A percentile compares a stretch with the other conserved stretches of the same genome.
phyloP scores from a whole-genome alignment of 1,140 invertebrate species.

The Sycobia sp. region DNA sequence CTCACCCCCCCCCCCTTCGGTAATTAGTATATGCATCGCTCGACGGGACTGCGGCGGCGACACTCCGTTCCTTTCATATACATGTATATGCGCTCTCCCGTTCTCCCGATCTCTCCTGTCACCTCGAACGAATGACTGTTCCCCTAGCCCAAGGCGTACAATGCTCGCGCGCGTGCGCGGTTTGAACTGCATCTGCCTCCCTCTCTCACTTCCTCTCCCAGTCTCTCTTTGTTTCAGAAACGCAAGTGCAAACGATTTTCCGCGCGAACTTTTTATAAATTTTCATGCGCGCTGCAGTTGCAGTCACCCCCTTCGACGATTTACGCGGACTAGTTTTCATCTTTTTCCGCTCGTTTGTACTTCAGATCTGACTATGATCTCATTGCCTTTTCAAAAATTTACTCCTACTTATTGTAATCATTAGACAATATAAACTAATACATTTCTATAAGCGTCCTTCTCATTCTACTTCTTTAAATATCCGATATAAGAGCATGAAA shows the following conservation, averaged over 20 bases:
- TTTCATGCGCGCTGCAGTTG: neutral
- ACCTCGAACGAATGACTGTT: slow-evolving; percentile 20
- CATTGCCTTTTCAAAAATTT: too few relatives aligned
- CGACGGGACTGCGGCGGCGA: too few relatives aligned
- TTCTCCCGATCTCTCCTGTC: slow-evolving; percentile 5
- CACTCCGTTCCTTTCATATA: slow-evolving; percentile 6
- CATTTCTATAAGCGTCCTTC: too few relatives aligned
- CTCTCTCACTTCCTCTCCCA: neutral
- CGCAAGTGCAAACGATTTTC: neutral
- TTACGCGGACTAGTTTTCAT: too few relatives aligned
- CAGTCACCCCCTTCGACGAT: neutral
- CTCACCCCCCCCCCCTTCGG: too few relatives aligned
- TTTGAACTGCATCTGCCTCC: neutral
- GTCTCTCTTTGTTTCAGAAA: neutral
- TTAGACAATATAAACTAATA: too few relatives aligned
- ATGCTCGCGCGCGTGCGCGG: neutral
- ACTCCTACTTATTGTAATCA: too few relatives aligned
- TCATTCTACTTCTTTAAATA: too few relatives aligned
- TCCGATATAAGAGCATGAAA: too few relatives aligned
- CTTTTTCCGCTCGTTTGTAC: too few relatives aligned
- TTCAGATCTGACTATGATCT: too few relatives aligned
- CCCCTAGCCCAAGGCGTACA: neutral
- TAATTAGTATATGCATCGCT: slow-evolving; percentile 56
- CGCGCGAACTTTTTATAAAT: neutral
- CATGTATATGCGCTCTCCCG: too few relatives aligned